Evolutionary conservation across 1,140 invertebrate genomes (phyloP).

Genomic region (Drosophila micromelanica): DNA sequence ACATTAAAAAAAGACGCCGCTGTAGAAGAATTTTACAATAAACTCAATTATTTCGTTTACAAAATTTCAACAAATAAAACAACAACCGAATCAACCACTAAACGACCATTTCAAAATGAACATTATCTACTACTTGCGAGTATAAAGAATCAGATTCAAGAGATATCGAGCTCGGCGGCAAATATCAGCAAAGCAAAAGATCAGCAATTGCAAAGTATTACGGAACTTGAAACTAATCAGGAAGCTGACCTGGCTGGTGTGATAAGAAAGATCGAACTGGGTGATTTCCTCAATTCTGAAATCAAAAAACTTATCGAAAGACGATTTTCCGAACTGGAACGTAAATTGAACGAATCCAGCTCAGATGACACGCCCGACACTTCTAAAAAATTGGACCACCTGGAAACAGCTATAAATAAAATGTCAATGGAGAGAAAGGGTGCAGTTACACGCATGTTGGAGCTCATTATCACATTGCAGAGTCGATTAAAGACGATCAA

Average conservation of each 20-base stretch:
- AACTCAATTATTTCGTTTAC: neutral
- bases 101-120: neutral
- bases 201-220: neutral
- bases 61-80: neutral
- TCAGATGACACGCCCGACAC: neutral
- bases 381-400: neutral
- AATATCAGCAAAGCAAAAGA: neutral
- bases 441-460: neutral
- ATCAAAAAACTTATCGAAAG: neutral
- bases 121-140: neutral
- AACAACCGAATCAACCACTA: neutral
- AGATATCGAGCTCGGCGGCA: neutral
- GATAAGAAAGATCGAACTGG: neutral
- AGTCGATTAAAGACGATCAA: constrained; percentile 2
- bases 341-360: neutral
- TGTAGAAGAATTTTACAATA: neutral
- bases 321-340: constrained; percentile 6
- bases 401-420: constrained; percentile 19
- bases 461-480: constrained; percentile 8
- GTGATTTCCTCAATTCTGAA: neutral
- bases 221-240: neutral
- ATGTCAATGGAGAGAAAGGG: neutral
- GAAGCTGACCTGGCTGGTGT: neutral
- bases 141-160: neutral
- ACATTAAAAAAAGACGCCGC: neutral